Conservation (phyloP, 1,140 invertebrate genomes). For the Microvelia longipes region DNA sequence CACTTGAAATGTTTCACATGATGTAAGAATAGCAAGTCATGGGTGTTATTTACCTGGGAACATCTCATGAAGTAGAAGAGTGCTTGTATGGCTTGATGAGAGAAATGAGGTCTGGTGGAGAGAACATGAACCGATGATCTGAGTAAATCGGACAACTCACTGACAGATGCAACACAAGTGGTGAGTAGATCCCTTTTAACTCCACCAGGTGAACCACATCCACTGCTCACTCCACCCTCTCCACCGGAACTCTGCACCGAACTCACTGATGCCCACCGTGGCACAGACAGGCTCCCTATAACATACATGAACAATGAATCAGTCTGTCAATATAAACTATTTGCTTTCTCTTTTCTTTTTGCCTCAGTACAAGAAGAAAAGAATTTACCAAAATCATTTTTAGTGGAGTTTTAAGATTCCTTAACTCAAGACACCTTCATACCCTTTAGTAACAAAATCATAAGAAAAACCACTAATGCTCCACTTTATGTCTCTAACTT, state of each 20-base stretch:
- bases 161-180: constrained; percentile 69
- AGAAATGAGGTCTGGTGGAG: constrained; percentile 35
- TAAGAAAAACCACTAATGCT: too few relatives aligned
- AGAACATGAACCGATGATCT: constrained; percentile 34
- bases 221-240: too few relatives aligned
- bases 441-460: too few relatives aligned
- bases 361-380: too few relatives aligned
- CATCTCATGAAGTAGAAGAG: constrained; percentile 84
- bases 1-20: too few relatives aligned
- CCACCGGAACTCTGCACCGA: constrained; percentile 46
- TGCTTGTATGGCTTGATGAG: constrained; percentile 51
- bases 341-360: too few relatives aligned
- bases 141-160: constrained; percentile 59
- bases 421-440: too few relatives aligned
- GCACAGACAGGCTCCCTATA: constrained; percentile 49
- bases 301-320: not conserved
- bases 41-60: constrained; percentile 64
- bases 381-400: too few relatives aligned
- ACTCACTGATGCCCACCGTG: constrained; percentile 66
- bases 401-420: too few relatives aligned
- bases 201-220: constrained; percentile 26
- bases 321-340: too few relatives aligned
- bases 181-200: constrained; percentile 50
- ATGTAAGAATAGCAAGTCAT: too few relatives aligned
- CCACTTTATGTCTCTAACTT: too few relatives aligned